A percentile compares a stretch with the other conserved stretches of the same genome.
Conservation (phyloP, 2,113 vertebrate genomes). For the Eira barbara region DNA sequence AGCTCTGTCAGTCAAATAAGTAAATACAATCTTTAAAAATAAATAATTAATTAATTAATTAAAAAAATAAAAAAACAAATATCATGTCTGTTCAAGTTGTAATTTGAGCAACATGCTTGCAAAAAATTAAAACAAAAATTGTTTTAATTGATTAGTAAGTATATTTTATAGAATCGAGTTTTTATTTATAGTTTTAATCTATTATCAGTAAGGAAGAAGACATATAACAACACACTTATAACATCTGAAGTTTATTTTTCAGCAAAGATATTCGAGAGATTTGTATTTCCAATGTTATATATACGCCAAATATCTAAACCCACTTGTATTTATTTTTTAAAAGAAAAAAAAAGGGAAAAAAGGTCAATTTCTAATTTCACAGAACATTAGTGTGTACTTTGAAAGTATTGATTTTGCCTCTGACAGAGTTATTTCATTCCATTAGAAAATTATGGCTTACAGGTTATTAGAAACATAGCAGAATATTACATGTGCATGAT, state of each 20-base stretch:
- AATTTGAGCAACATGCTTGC: background rate
- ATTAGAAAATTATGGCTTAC: constrained; percentile 52
- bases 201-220: background rate
- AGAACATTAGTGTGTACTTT: constrained; percentile 42
- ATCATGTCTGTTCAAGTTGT: background rate
- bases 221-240: background rate
- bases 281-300: constrained; percentile 10
- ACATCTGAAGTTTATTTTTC: background rate
- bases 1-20: too few relatives aligned
- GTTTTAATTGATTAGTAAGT: background rate
- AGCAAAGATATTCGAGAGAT: background rate
- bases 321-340: constrained; percentile 26
- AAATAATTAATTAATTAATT: too few relatives aligned
- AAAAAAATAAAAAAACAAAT: background rate
- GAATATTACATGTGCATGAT: constrained; percentile 9
- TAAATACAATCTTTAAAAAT: too few relatives aligned
- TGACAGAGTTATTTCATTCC: constrained; percentile 52
- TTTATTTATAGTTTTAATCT: background rate
- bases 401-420: constrained; percentile 60
- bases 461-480: constrained; percentile 44
- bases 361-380: constrained; percentile 61
- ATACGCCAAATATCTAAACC: constrained; percentile 12
- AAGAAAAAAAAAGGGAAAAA: constrained; percentile 17
- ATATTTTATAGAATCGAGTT: background rate
- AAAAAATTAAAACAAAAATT: constrained; percentile 30